These are phyloP conservation scores for Pterocles gutturalis DNA, from an alignment of 2,113 vertebrate genomes.

Conservation along the genomic window DNA sequence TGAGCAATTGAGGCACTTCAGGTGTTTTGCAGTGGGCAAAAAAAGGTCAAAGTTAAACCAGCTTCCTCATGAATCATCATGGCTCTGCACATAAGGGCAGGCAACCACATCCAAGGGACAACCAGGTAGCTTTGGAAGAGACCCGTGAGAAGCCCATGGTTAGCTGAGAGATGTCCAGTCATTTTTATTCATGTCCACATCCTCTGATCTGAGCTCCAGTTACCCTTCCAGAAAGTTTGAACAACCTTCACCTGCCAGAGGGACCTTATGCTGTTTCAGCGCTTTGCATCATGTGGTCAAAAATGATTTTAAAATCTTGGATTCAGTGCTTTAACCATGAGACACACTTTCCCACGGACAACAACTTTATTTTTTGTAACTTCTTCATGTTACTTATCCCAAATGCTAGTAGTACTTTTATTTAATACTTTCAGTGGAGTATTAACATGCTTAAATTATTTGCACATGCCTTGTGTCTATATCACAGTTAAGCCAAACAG, in stretches of 20 bases:
- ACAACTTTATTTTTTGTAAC: not conserved
- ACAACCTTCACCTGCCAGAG: not conserved
- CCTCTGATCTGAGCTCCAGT: not conserved
- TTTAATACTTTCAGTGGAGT: not conserved
- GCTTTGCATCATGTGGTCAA: not conserved
- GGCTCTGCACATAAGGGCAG: not conserved
- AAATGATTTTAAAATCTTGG: not conserved
- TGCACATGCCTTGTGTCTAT: not conserved
- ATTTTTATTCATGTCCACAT: not conserved
- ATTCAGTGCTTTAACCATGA: not conserved
- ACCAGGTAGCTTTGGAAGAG: not conserved
- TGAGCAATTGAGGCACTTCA: not conserved
- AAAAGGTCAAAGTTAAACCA: not conserved
- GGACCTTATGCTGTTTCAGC: not conserved
- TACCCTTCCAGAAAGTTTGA: not conserved
- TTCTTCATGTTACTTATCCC: not conserved
- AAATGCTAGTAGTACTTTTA: not conserved
- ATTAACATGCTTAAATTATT: not conserved
- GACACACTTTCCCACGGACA: not conserved
- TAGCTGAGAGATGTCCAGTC: not conserved
- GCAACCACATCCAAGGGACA: not conserved
- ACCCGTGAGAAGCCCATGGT: not conserved
- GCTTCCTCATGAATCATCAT: not conserved
- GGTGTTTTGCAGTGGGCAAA: not conserved
- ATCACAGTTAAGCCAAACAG: not conserved